Evolutionary conservation across 2,113 vertebrate species (phyloP).

Genomic region (Coregonus clupeaformis): DNA sequence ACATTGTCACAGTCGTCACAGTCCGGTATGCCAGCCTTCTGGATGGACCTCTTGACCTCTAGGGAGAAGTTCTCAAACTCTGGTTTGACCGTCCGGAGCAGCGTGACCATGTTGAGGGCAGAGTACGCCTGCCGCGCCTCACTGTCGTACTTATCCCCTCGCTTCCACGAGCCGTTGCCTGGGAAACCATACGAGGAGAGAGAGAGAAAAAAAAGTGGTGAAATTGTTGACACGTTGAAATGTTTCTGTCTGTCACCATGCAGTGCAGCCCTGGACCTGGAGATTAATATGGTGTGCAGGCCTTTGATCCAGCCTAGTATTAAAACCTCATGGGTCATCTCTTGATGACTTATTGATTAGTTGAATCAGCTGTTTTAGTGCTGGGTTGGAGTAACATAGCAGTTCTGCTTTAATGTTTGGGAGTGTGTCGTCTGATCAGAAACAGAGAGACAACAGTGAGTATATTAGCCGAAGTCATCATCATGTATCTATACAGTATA

Average conservation of each 20-base stretch:
- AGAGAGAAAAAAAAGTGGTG: background rate
- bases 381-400: too few species aligned
- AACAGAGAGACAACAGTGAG: too few species aligned
- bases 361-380: too few species aligned
- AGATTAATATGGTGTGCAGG: too few species aligned
- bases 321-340: too few species aligned
- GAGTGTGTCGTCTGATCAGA: too few species aligned
- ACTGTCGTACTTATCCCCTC: constrained; percentile 88
- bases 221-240: background rate
- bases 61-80: constrained; percentile 95
- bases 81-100: constrained; percentile 90
- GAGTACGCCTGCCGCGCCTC: constrained; percentile 90
- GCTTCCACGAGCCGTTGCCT: constrained; percentile 96
- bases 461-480: too few species aligned
- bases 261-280: background rate
- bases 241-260: background rate
- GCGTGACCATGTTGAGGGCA: constrained; percentile 88
- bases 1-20: constrained; percentile 85
- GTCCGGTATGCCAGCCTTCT: constrained; percentile 75
- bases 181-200: constrained; percentile 13
- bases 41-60: constrained; percentile 87
- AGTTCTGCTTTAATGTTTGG: too few species aligned
- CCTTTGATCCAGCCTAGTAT: too few species aligned
- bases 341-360: too few species aligned
- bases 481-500: too few species aligned